A percentile compares a stretch with the other conserved stretches of the same genome.
These are phyloP conservation scores for Helobdella robusta DNA, from an alignment of 2,888 invertebrate species.

Conservation along the genomic window DNA sequence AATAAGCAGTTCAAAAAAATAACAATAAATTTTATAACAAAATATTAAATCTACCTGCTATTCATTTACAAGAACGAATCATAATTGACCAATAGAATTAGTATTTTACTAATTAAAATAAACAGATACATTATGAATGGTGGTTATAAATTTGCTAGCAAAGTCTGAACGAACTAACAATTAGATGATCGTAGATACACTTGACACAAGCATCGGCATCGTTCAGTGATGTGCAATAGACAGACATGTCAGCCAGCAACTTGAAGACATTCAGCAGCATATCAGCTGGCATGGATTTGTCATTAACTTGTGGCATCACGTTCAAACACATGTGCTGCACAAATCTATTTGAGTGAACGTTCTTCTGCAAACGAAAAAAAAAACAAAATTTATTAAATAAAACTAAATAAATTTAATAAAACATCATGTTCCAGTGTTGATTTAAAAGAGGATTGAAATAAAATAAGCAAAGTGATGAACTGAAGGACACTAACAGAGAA, in stretches of 20 bases:
- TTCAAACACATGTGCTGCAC: constrained; percentile 73
- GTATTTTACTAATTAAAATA: background rate
- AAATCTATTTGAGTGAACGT: constrained; percentile 75
- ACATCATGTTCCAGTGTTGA: background rate
- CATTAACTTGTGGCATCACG: constrained; percentile 61
- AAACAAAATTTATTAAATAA: background rate
- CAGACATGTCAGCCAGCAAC: constrained; percentile 73
- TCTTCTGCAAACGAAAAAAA: constrained; percentile 57
- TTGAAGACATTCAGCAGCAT: constrained; percentile 68
- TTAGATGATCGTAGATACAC: constrained; percentile 65
- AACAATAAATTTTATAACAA: too few species aligned
- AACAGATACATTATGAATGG: background rate
- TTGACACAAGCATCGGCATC: constrained; percentile 66
- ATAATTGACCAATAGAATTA: background rate
- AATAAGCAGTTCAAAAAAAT: too few species aligned
- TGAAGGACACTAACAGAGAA: constrained; percentile 66
- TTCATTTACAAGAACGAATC: too few species aligned
- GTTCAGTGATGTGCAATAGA: constrained; percentile 66
- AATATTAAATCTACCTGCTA: too few species aligned
- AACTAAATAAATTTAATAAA: background rate
- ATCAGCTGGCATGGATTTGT: constrained; percentile 29
- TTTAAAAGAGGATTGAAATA: background rate
- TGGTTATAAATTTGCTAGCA: constrained; percentile 14
- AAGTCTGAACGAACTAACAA: constrained; percentile 55
- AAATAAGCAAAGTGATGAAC: background rate